phyloP scores from a whole-genome alignment of 2,888 invertebrate species.

The Danaus chrysippus region DNA sequence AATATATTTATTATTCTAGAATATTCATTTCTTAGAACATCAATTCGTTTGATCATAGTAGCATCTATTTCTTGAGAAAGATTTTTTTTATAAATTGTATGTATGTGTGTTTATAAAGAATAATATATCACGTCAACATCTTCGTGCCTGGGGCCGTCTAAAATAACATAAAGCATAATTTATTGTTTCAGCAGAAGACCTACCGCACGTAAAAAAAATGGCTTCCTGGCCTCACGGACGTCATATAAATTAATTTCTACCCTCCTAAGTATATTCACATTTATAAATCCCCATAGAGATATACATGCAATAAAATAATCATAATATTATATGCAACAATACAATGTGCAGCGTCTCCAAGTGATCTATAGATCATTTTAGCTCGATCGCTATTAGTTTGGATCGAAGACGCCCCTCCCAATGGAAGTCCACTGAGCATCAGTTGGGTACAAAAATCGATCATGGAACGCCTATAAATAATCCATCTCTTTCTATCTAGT shows the following conservation, averaged over 20 bases:
- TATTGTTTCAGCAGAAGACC: not conserved
- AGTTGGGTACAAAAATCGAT: conserved; percentile 71
- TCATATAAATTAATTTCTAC: conserved; percentile 13
- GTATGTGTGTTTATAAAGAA: not conserved
- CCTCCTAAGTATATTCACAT: conserved; percentile 32
- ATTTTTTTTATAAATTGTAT: no score
- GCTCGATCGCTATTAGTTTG: conserved; percentile 74
- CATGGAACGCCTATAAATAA: conserved; percentile 61
- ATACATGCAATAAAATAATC: conserved; percentile 70
- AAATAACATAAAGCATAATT: not conserved
- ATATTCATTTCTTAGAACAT: not conserved
- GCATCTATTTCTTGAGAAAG: not conserved
- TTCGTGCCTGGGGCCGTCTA: not conserved
- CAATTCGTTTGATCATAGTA: not conserved
- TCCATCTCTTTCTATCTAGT: conserved; percentile 42
- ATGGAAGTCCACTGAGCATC: conserved; percentile 75
- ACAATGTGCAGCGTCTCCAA: conserved; percentile 59
- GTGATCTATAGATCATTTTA: conserved; percentile 77
- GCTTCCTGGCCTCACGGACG: conserved; percentile 2
- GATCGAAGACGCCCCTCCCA: conserved; percentile 64
- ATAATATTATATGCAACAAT: conserved; percentile 73
- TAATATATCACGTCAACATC: not conserved
- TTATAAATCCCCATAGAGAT: conserved; percentile 54
- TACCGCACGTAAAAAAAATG: conserved; percentile 6
- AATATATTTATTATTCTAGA: no score